Evolutionary conservation across 1,140 invertebrate genomes (phyloP), one percentile per base, ranked within the genome.

Genomic region (Drosophila ficusphila): DNA sequence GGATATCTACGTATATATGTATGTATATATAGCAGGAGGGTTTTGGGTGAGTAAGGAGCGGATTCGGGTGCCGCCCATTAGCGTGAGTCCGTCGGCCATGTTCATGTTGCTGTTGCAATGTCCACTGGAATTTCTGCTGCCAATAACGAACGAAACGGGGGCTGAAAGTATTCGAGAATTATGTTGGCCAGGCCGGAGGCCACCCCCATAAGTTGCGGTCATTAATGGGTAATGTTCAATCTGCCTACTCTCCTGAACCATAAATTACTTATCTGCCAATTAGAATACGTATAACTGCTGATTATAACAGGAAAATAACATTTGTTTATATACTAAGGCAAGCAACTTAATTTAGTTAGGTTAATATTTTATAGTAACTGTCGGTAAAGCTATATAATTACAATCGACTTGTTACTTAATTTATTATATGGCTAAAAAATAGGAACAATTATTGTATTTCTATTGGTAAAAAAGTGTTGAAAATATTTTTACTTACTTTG

Each of bases 51-150:
- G 61, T 36, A 25, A 21, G 38, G 46, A 11, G 27, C 42, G 58
- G 29, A 56, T 34, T 62, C 31, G 58, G 71, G 31, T 47, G 57
- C 36, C 76, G 61, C 67, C 79, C 79, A 85, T 86, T 85, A 65
- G 72, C 76, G 67, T 85, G 78, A 44, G 46, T 44, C 27, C 54
- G 79, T 57, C 79, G 74, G 81, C 79, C 79, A 83, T 82, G 75
- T 73, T 82, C 62, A 65, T 71, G 53, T 34, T 53, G 39, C 25
- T 38, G 39, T 25, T 52, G 38, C 53, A 61, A 51, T 62, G 61
- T 69, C 53, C 53, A 34, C 46, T 52, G 68, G 68, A 67, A 61
- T 68, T 51, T 44, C 42, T 61, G 52, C 36, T 53, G 67, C 53
- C 70, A 67, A 25, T 21, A 2, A n/a, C 16, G 11, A 65, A 27